Evolutionary conservation across 2,113 vertebrate genomes (phyloP).

Genomic region (Periophthalmus modestus): DNA sequence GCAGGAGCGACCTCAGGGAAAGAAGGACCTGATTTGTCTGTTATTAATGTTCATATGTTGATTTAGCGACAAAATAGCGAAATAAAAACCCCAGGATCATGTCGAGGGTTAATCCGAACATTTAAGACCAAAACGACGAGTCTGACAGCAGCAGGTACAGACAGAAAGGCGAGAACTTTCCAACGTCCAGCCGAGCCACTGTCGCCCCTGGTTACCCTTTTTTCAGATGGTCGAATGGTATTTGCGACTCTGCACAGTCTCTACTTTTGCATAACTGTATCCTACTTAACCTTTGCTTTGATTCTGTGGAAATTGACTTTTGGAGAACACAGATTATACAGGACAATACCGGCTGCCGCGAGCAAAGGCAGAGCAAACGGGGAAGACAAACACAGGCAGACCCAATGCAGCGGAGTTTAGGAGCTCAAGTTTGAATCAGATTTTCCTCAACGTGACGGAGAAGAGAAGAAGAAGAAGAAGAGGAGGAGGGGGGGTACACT

Average conservation of each 20-base stretch:
- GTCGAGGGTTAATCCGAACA: no score
- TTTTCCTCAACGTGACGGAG: constrained; percentile 24
- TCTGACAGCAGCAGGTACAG: no score
- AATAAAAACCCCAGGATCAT: no score
- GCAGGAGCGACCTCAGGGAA: no score
- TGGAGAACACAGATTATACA: not conserved
- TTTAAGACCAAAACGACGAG: no score
- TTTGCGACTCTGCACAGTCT: not conserved
- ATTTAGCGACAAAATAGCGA: no score
- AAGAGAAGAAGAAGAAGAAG: constrained; percentile 6
- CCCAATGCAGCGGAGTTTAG: constrained; percentile 47
- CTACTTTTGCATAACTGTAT: not conserved
- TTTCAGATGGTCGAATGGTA: not conserved
- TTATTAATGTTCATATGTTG: no score
- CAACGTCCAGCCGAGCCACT: no score
- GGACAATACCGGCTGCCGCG: constrained; percentile 18
- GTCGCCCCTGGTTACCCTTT: no score
- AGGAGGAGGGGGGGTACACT: constrained; percentile 8
- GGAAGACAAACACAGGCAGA: constrained; percentile 22
- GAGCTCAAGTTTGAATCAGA: constrained; percentile 41
- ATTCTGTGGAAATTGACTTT: not conserved
- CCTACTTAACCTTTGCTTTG: not conserved
- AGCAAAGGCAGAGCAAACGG: constrained; percentile 12
- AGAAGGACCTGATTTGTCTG: no score
- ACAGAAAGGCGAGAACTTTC: no score